Evolutionary conservation across 2,797 vertebrate genomes (phyloP), one percentile per base, ranked within the genome.

Genomic region (Hydrolagus colliei): DNA sequence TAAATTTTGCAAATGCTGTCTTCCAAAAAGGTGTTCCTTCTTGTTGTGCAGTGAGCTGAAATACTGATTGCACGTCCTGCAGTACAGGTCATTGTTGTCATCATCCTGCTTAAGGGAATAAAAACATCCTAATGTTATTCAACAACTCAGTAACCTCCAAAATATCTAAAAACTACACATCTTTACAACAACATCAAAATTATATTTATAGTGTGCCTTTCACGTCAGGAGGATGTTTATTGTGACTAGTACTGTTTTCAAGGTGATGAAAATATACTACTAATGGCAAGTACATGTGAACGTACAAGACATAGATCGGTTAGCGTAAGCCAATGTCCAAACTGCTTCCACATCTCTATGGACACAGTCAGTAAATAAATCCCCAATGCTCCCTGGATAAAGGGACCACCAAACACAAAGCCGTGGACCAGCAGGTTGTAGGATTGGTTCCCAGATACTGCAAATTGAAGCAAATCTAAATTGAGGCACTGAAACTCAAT

Each of bases 11-110:
- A 89, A 87, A 41, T 86, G 86, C 35, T 87, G 86, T 20, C 87
- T 89, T 71, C 86, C 88, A 62, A 78, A 85, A 65, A 88, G 62
- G 63, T 87, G 87, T 1, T 89, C 85, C 85, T 88, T 89, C 86
- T 88, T 67, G 16, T 87, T 88, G 18, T 76, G 86, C 87, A 87
- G 10, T 22, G 87, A 89, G 32, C 22, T 87, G 72, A 87, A 89
- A 87, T 88, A 87, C 87, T 88, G 88, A 71, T 85, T 74, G 80
- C 86, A 88, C 35, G 77, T 87, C 3, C 20, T 27, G 8, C 85
- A 89, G 87, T 86, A 87, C 16, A 88, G 71, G 71, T 72, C 41
- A 2, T 27, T 13, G 6, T 74, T 86, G 4, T 87, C 86, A 35
- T 87, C 86, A 2, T 8, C 32, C 86, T 90, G 80, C 7, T 72